Percentiles rank a stretch among this genome's conserved stretches.
Conservation (phyloP, 2,797 vertebrate species). For the Paedocypris micromegethes region DNA sequence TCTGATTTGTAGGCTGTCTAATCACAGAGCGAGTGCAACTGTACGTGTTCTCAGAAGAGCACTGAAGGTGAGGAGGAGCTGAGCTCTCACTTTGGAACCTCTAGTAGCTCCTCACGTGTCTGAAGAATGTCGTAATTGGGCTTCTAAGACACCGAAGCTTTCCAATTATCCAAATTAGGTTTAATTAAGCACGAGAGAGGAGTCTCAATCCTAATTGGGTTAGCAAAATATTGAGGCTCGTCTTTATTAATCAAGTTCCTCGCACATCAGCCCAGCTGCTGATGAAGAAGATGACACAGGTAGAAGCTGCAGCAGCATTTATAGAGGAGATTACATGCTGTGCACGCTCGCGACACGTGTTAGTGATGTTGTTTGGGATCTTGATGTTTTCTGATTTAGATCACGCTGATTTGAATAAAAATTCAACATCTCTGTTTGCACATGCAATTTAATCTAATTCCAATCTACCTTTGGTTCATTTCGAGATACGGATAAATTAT, state of each 20-base stretch:
- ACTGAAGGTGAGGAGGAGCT: conserved; percentile 14
- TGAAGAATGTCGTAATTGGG: conserved; percentile 37
- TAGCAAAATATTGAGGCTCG: conserved; percentile 59
- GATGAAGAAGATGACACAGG: background rate
- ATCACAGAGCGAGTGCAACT: conserved; percentile 22
- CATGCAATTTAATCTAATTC: no score
- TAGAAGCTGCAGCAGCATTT: conserved; percentile 5
- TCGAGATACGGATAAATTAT: no score
- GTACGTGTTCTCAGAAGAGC: conserved; percentile 29
- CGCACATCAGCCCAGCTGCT: conserved; percentile 17
- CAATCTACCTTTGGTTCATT: no score
- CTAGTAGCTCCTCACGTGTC: background rate
- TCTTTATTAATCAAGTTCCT: conserved; percentile 29
- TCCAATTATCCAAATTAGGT: conserved; percentile 65
- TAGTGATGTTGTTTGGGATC: background rate
- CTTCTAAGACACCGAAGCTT: conserved; percentile 50
- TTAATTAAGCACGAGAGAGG: conserved; percentile 56
- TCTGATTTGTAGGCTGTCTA: conserved; percentile 40
- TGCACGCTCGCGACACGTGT: background rate
- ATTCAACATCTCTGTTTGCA: no score
- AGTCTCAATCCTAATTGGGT: conserved; percentile 58
- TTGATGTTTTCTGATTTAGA: no score
- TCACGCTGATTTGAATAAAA: no score
- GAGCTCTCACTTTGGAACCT: conserved; percentile 4
- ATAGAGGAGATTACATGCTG: conserved; percentile 1